Conservation (phyloP, 2,797 vertebrate species). For the Hyperoplus immaculatus region DNA sequence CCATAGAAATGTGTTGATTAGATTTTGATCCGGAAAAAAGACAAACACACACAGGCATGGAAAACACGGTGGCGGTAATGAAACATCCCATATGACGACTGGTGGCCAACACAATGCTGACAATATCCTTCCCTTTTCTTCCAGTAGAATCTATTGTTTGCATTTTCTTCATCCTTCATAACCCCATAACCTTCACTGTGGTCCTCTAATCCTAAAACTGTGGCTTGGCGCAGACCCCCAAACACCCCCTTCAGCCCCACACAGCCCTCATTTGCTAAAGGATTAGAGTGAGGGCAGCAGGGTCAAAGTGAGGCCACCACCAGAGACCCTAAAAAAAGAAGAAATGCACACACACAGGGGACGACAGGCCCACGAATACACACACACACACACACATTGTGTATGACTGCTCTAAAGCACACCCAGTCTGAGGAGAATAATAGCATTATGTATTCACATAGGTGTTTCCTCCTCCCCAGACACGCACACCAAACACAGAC, state of each 20-base stretch:
- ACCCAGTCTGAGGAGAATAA: conserved; percentile 52
- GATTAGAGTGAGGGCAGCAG: conserved; percentile 84
- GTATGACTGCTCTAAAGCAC: conserved; percentile 58
- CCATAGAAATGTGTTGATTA: background rate
- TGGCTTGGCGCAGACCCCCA: conserved; percentile 69
- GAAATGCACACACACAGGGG: conserved; percentile 60
- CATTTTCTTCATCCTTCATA: conserved; percentile 62
- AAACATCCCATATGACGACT: conserved; percentile 28
- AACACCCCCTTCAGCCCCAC: conserved; percentile 67
- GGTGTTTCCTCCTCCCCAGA: conserved; percentile 70
- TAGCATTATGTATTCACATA: conserved; percentile 79
- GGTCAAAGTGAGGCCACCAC: conserved; percentile 76
- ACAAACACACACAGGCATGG: conserved; percentile 31
- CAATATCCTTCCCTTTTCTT: conserved; percentile 53
- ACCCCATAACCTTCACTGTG: conserved; percentile 70
- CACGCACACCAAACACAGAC: conserved; percentile 69
- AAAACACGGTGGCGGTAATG: conserved; percentile 36
- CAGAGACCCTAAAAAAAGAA: conserved; percentile 69
- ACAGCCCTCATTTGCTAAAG: conserved; percentile 84
- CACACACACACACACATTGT: conserved; percentile 56
- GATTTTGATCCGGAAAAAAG: conserved; percentile 43
- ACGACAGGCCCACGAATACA: conserved; percentile 36
- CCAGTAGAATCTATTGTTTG: conserved; percentile 65
- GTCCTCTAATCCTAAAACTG: conserved; percentile 77
- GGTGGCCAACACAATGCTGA: conserved; percentile 50